Base-by-base conservation (phyloP, 1,140 invertebrate genomes). In the Cardiocondyla obscurior region DNA sequence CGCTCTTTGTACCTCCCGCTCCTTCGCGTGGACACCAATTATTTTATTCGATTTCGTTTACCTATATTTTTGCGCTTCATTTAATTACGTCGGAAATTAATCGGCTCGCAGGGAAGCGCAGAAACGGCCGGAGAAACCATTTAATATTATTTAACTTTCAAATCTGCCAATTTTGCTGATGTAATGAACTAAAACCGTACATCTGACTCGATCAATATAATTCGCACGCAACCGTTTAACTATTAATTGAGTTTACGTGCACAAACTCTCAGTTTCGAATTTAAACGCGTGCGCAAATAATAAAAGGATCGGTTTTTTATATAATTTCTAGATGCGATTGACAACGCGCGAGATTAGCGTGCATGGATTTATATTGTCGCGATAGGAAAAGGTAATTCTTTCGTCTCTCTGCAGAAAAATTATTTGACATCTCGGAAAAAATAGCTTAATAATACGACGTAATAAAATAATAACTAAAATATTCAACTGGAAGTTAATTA, bases 31-130 rank as follows among this genome's bases (percentile, higher is more conserved):
- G 4, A 42, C 2, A 12, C 30, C n/a, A n/a, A 30, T 44, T 62
- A 62, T 49, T 76, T 62, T 49, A 76, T 76, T 76, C 5, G 25
- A 76, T 64, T 64, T 62, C 14, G n/a, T 76, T 62, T 16, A 33
- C 19, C 14, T 30, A 73, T 10, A 57, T 60, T 74, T 58, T 60
- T 74, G 69, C 49, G 30, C 46, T 73, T 57, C 4, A 57, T 39
- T 62, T 76, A 62, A 76, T 77, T 67, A 10, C 4, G 12, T 22
- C 7, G 25, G 19, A 28, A 67, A 77, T 79, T 53, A 62, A 30
- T 4, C 19, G 19, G 28, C 4, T 46, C 33, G 25, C 6, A n/a
- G 46, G 25, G 8, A 39, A 77, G 53, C 8, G 10, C 7, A 12
- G 6, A 33, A 30, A 67, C 33, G 19, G 12, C 67, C 30, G 3